phyloP scores from a whole-genome alignment of 2,888 invertebrate species.

The Cheilosia scutellata region DNA sequence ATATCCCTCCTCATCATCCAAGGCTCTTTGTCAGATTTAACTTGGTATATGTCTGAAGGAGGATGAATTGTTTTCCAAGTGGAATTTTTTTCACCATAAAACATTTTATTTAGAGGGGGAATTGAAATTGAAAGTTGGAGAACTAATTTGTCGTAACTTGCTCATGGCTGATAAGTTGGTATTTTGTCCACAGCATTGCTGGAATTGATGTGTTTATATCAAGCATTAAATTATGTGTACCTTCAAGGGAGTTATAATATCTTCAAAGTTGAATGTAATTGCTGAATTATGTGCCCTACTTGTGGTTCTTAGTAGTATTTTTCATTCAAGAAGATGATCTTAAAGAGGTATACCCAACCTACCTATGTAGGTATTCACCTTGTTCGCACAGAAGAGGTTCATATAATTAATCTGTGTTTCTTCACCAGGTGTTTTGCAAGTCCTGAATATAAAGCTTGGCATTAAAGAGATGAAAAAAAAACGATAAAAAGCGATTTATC shows the following conservation, averaged over 20 bases:
- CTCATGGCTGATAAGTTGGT: conserved; percentile 37
- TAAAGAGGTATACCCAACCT: too few relatives aligned
- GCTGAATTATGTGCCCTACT: too few relatives aligned
- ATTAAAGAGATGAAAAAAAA: too few relatives aligned
- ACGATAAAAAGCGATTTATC: too few relatives aligned
- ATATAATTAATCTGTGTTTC: too few relatives aligned
- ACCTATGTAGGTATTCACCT: not conserved
- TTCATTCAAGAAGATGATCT: not conserved
- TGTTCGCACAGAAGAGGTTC: too few relatives aligned
- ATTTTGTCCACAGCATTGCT: conserved; percentile 10
- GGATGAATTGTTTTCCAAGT: conserved; percentile 42
- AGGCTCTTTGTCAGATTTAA: conserved; percentile 58
- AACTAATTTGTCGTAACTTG: conserved; percentile 20
- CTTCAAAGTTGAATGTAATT: not conserved
- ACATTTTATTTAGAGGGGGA: conserved; percentile 9
- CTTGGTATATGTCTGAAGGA: conserved; percentile 15
- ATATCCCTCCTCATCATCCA: conserved; percentile 50
- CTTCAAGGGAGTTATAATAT: not conserved
- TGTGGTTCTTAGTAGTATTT: not conserved
- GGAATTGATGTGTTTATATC: conserved; percentile 3
- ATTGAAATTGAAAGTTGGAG: conserved; percentile 38
- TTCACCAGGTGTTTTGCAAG: too few relatives aligned
- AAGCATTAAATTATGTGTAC: not conserved
- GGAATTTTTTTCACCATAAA: conserved; percentile 32
- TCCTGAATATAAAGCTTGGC: too few relatives aligned